Base-by-base conservation (phyloP, 2,888 invertebrate genomes). In the Caenorhabditis sp. region DNA sequence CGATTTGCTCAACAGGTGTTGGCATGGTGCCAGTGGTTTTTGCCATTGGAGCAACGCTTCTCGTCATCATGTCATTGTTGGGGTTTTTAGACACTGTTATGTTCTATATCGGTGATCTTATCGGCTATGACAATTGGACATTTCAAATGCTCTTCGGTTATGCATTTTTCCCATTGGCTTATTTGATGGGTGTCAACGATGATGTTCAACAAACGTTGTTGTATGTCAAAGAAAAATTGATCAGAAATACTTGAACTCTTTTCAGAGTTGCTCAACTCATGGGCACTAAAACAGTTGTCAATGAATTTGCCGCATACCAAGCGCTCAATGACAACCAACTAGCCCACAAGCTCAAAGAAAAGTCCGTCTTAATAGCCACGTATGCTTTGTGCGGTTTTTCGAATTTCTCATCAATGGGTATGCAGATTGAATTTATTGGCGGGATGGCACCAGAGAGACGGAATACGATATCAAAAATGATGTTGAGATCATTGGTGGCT, bases 51-150 rank as follows among this genome's bases (percentile, higher is more conserved):
- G 94, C 95, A 10, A 96, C 95, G 84, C 91, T 97, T 17, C 92
- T 97, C 0, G 95, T 95, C 0, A 95, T 96, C 86, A 92, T 97
- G 0, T 92, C 96, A 0, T 92, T 95, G 75, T 91, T 97, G 4
- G 92, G 93, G 1, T 94, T 97, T 86, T 80, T 94, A 0, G 94
- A 97, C 89, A 92, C 92, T 0, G 85, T 94, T 0, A 89, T 96
- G 8, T 91, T 91, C 1, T 97, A 95, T 93, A 89, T 93, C 63
- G 95, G 95, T 0, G 90, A 89, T 0, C 88, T 95, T 69, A 91
- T 95, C 14, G 95, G 95, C 49, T 71, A 91, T 72, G 90, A 89
- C 3, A 87, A 88, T 43, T 85, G 91, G 53, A 89, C 90, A 2
- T 90, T 91, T 74, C 89, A 91, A 87, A 82, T 83, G 67, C 89